Conservation (phyloP, 2,888 invertebrate species). For the Tipula unca region DNA sequence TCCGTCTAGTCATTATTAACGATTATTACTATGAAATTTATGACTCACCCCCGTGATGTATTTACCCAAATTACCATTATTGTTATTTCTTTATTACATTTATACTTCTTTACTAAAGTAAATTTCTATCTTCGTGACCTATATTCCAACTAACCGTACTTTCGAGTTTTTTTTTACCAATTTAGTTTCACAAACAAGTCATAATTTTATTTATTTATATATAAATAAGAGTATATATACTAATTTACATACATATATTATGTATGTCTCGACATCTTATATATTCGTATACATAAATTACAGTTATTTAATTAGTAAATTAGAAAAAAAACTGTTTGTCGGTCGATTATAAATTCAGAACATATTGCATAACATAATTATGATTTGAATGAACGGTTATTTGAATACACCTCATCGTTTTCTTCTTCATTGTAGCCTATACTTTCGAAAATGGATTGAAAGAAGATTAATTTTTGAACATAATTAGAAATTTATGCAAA, state of each 20-base stretch:
- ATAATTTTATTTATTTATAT: not conserved
- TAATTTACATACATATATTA: not conserved
- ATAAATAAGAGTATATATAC: not conserved
- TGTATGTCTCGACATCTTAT: not conserved
- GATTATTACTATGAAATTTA: not conserved
- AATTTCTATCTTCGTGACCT: not conserved
- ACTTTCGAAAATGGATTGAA: not conserved
- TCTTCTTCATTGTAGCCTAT: not conserved
- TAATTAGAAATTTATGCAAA: conserved; percentile 8
- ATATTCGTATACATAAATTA: not conserved
- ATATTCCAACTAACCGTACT: not conserved
- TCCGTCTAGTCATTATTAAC: not conserved
- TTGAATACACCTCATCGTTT: not conserved
- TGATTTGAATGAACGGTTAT: not conserved
- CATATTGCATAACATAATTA: not conserved
- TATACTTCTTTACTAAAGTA: not conserved
- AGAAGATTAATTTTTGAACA: not conserved
- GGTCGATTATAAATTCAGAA: not conserved
- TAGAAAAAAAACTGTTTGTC: not conserved
- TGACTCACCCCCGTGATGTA: not conserved
- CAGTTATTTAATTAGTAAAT: not conserved
- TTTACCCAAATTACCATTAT: not conserved
- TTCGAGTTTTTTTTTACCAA: not conserved
- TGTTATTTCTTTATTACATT: not conserved
- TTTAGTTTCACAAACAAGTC: not conserved